phyloP scores from a whole-genome alignment of 2,797 vertebrate species.

The Philypnodon macrostomus region DNA sequence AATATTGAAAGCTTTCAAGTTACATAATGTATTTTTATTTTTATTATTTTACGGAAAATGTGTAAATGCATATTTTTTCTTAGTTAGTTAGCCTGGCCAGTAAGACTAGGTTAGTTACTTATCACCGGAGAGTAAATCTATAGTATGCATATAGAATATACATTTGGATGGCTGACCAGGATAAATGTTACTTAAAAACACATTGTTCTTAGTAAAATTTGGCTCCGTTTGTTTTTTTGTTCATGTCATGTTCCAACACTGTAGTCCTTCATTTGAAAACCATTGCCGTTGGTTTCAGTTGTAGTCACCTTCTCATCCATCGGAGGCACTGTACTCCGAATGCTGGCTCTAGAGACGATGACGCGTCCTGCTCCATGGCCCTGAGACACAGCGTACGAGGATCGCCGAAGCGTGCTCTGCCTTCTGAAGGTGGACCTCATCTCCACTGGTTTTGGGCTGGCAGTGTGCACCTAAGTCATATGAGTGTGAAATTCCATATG shows the following conservation, averaged over 20 bases:
- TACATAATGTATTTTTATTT: no score
- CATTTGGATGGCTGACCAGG: background rate
- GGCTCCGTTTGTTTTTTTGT: constrained; percentile 6
- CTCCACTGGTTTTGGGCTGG: constrained; percentile 44
- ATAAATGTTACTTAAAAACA: background rate
- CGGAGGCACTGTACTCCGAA: constrained; percentile 10
- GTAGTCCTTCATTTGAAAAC: constrained; percentile 8
- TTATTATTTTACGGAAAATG: no score
- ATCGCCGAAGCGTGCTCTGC: constrained; percentile 60
- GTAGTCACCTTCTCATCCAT: constrained; percentile 35
- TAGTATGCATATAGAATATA: no score
- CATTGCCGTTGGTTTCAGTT: background rate
- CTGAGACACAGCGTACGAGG: constrained; percentile 84
- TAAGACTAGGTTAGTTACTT: no score
- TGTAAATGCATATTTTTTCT: background rate
- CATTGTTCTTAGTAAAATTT: background rate
- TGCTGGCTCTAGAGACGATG: constrained; percentile 64
- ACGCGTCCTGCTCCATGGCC: constrained; percentile 73
- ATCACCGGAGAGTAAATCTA: no score
- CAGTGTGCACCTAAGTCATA: constrained; percentile 66
- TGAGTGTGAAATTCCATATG: background rate
- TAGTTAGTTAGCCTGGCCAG: background rate
- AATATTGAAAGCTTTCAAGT: no score
- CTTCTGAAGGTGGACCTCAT: constrained; percentile 58
- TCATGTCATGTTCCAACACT: background rate